A percentile compares a stretch with the other conserved stretches of the same genome.
These are phyloP conservation scores for Meliscaeva auricollis DNA, from an alignment of 2,888 invertebrate species.

Conservation along the genomic window DNA sequence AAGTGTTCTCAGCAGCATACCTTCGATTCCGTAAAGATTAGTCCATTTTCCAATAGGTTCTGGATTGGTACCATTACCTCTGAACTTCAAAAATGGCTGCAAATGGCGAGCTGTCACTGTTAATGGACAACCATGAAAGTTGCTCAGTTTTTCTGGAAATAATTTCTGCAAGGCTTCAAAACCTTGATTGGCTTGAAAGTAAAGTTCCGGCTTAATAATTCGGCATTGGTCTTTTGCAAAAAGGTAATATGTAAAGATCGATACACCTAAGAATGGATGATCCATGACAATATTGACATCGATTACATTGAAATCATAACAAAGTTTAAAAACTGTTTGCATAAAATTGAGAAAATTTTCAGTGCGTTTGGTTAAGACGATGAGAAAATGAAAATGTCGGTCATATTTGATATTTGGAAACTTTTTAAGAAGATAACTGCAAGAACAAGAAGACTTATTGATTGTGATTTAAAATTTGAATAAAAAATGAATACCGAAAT, in stretches of 20 bases:
- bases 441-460: neutral
- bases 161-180: constrained; percentile 61
- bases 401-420: constrained; percentile 76
- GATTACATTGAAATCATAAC: constrained; percentile 77
- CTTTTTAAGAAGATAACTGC: constrained; percentile 74
- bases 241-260: constrained; percentile 73
- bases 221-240: constrained; percentile 63
- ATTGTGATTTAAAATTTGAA: neutral
- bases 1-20: constrained; percentile 78
- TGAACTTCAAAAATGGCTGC: constrained; percentile 79
- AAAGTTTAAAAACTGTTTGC: constrained; percentile 77
- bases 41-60: constrained; percentile 63
- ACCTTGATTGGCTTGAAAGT: constrained; percentile 73
- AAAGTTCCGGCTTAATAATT: constrained; percentile 62
- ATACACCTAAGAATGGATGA: constrained; percentile 47
- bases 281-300: constrained; percentile 79
- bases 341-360: constrained; percentile 42
- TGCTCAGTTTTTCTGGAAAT: constrained; percentile 77
- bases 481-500: constrained; percentile 77
- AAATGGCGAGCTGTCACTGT: constrained; percentile 77
- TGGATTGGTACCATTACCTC: constrained; percentile 77
- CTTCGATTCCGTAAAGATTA: constrained; percentile 80
- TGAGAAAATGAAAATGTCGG: constrained; percentile 78
- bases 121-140: constrained; percentile 78
- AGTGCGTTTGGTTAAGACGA: constrained; percentile 77